These are phyloP conservation scores for Drosophila kohkoa DNA, from an alignment of 1,140 invertebrate species.

Conservation along the genomic window DNA sequence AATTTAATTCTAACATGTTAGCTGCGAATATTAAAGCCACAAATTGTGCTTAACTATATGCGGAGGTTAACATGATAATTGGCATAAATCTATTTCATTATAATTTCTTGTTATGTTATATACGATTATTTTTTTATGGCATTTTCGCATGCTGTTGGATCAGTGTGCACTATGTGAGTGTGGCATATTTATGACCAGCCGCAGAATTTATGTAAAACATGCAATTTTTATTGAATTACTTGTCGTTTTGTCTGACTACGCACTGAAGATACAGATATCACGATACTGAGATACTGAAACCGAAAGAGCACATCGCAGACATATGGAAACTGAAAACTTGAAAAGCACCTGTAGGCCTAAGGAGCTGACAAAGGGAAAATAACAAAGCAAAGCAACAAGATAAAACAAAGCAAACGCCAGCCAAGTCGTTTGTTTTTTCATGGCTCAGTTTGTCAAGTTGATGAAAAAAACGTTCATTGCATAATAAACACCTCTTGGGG, in stretches of 20 bases:
- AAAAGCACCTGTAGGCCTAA: slow-evolving; percentile 45
- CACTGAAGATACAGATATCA: slow-evolving; percentile 61
- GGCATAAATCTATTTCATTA: not conserved
- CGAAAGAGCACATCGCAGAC: slow-evolving; percentile 21
- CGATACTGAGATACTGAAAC: slow-evolving; percentile 41
- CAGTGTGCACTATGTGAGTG: slow-evolving; percentile 35
- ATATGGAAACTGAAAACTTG: not conserved
- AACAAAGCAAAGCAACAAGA: slow-evolving; percentile 27
- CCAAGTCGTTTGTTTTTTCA: slow-evolving; percentile 65
- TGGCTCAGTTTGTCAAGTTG: slow-evolving; percentile 75
- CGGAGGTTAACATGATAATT: slow-evolving; percentile 6
- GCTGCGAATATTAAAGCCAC: not conserved
- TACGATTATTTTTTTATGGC: not conserved
- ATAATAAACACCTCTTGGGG: slow-evolving; percentile 76
- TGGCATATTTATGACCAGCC: slow-evolving; percentile 37
- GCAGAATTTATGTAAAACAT: slow-evolving; percentile 78
- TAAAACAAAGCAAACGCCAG: slow-evolving; percentile 50
- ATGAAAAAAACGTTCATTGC: slow-evolving; percentile 79
- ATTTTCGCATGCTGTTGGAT: slow-evolving; percentile 9
- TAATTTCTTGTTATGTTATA: not conserved
- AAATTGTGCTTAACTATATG: not conserved
- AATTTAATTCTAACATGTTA: slow-evolving; percentile 8
- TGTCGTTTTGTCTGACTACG: slow-evolving; percentile 61
- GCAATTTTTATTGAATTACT: slow-evolving; percentile 75
- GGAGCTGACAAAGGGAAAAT: slow-evolving; percentile 31